Conservation (phyloP, 2,113 vertebrate species). For the Sceloporus tristichus region DNA sequence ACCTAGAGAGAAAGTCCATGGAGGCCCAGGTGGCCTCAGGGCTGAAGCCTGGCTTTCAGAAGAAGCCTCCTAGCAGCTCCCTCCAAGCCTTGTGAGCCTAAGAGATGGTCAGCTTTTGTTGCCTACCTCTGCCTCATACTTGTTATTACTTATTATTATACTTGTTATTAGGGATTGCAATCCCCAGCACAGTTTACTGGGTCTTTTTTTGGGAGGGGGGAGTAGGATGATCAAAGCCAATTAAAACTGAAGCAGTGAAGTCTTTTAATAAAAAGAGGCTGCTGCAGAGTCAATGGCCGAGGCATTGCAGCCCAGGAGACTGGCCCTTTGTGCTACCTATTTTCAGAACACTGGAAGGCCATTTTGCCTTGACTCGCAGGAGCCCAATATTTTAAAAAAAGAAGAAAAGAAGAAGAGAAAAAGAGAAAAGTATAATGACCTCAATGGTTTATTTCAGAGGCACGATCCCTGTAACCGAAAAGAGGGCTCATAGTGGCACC, state of each 20-base stretch:
- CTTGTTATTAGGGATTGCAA: not conserved
- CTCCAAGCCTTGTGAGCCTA: too few species aligned
- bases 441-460: not conserved
- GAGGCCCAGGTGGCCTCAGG: not conserved
- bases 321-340: not conserved
- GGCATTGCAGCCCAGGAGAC: not conserved
- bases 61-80: too few species aligned
- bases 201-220: too few species aligned
- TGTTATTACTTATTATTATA: not conserved
- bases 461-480: too few species aligned
- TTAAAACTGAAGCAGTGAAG: not conserved
- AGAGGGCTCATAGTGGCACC: not conserved
- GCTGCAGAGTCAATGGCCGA: not conserved
- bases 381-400: not conserved
- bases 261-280: too few species aligned
- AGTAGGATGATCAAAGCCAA: too few species aligned
- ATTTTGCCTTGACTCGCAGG: not conserved
- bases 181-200: not conserved
- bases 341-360: not conserved
- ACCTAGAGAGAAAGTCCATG: not conserved
- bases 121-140: not conserved
- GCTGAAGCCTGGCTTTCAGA: too few species aligned
- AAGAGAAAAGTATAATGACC: too few species aligned
- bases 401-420: too few species aligned
- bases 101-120: too few species aligned